Evolutionary conservation across 2,113 vertebrate species (phyloP).

Genomic region (Oryzias woworae): DNA sequence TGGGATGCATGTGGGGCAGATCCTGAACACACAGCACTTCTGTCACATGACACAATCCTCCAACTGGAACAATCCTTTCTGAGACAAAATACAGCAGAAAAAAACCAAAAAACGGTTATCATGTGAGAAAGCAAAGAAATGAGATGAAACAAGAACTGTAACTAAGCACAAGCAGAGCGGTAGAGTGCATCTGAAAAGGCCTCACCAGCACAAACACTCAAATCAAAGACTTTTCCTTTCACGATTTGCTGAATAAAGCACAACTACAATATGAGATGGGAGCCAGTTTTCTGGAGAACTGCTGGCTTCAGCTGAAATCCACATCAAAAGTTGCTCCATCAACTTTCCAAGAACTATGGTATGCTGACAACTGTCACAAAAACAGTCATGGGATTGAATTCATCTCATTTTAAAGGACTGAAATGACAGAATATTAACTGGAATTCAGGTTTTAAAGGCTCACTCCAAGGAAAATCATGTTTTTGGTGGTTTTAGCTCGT

Average conservation of each 20-base stretch:
- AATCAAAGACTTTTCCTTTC: background rate
- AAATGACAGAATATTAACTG: background rate
- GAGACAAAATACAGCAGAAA: no score
- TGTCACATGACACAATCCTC: no score
- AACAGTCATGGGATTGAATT: background rate
- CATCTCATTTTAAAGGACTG: background rate
- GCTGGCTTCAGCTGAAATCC: background rate
- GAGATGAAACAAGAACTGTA: no score
- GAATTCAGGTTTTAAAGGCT: background rate
- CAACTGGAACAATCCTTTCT: no score
- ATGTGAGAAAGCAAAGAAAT: no score
- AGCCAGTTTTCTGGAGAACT: background rate
- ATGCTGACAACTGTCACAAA: slow-evolving; percentile 1
- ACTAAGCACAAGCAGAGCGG: no score
- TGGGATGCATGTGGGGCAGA: no score
- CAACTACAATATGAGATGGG: background rate
- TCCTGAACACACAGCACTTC: no score
- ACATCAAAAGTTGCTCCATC: background rate
- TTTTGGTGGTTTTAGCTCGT: no score
- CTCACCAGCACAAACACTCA: background rate
- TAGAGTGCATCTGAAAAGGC: background rate
- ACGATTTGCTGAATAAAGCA: background rate
- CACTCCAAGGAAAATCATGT: no score
- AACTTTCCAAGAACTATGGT: background rate
- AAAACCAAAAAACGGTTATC: no score